Conservation (phyloP, 2,113 vertebrate genomes). For the Dipodomys stephensi region DNA sequence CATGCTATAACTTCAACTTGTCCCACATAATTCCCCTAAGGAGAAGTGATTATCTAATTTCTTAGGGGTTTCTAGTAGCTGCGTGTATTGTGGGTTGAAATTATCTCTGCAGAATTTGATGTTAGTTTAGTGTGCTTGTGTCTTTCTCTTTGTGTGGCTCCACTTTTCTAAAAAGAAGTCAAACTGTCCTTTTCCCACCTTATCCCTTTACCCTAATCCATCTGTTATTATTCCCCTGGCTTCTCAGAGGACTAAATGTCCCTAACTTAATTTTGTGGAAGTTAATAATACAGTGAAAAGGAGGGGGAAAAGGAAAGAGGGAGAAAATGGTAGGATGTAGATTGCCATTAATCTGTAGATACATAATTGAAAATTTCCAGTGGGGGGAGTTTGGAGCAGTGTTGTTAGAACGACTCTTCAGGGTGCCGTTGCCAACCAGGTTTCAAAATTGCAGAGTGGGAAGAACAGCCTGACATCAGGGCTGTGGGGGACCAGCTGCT, state of each 20-base stretch:
- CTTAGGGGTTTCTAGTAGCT: background rate
- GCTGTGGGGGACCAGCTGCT: conserved; percentile 54
- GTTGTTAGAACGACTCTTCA: conserved; percentile 51
- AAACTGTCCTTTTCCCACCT: conserved; percentile 61
- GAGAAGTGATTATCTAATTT: conserved; percentile 52
- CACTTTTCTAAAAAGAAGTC: conserved; percentile 69
- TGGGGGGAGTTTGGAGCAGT: conserved; percentile 38
- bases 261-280: conserved; percentile 77
- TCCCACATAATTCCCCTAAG: background rate
- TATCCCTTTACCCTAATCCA: conserved; percentile 72
- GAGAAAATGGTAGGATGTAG: conserved; percentile 61
- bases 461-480: conserved; percentile 50
- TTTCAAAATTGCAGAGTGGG: conserved; percentile 66
- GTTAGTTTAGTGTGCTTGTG: background rate
- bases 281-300: conserved; percentile 65
- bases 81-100: conserved; percentile 23
- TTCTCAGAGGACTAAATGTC: conserved; percentile 71
- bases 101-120: conserved; percentile 42
- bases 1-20: conserved; percentile 22
- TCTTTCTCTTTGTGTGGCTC: conserved; percentile 46
- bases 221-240: conserved; percentile 67
- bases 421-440: conserved; percentile 72
- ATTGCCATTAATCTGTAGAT: conserved; percentile 55
- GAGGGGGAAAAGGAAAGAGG: background rate
- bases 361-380: conserved; percentile 75